These are phyloP conservation scores for Drosophila imparisetae DNA, from an alignment of 2,888 invertebrate genomes.

Conservation along the genomic window DNA sequence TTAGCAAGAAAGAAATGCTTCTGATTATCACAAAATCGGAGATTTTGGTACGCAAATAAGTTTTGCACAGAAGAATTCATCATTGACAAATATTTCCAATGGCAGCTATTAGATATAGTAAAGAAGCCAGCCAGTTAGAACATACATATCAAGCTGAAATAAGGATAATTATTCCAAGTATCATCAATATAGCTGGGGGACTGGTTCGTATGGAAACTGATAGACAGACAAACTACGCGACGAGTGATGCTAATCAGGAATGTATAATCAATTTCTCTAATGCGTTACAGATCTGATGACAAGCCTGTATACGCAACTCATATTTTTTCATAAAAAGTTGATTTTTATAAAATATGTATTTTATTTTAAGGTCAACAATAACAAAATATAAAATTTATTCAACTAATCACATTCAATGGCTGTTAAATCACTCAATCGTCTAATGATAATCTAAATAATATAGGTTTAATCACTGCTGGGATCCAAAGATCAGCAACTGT, in stretches of 20 bases:
- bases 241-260: neutral
- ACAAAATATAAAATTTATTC: slow-evolving; percentile 46
- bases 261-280: neutral
- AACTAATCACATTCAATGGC: slow-evolving; percentile 63
- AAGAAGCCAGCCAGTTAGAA: neutral
- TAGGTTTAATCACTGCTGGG: slow-evolving; percentile 19
- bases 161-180: rapidly evolving
- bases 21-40: neutral
- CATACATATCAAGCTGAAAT: neutral
- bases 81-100: neutral
- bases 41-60: neutral
- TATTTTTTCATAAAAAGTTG: neutral
- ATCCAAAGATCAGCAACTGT: slow-evolving; percentile 63
- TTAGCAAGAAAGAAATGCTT: neutral
- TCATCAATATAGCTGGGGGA: neutral
- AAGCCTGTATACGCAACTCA: neutral
- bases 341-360: neutral
- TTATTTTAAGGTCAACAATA: slow-evolving; percentile 53
- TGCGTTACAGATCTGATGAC: neutral
- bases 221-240: neutral
- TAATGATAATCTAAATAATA: neutral
- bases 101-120: neutral
- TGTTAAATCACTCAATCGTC: slow-evolving; percentile 21
- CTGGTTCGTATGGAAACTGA: neutral
- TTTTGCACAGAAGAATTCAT: neutral